A percentile compares a stretch with the other conserved stretches of the same genome.
Conservation (phyloP, 2,113 vertebrate genomes). For the Hemichromis elongatus region DNA sequence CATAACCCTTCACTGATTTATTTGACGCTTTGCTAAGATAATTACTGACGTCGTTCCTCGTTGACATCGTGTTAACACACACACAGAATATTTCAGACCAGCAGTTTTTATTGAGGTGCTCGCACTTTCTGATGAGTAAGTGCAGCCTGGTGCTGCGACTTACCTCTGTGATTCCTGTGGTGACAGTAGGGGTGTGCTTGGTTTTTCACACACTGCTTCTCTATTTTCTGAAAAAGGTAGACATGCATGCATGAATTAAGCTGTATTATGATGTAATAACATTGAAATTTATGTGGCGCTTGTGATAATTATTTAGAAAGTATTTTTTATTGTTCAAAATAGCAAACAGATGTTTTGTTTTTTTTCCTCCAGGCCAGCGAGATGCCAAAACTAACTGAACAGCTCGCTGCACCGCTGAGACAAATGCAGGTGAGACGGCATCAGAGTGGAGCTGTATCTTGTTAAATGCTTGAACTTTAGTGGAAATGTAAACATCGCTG, state of each 20-base stretch:
- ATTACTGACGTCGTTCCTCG: neutral
- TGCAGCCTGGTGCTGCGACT: no score
- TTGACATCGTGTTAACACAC: neutral
- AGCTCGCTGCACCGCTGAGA: slow-evolving; percentile 89
- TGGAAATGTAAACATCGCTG: neutral
- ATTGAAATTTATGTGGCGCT: neutral
- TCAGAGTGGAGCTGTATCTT: neutral
- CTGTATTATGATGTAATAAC: neutral
- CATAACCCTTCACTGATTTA: neutral
- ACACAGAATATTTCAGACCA: no score
- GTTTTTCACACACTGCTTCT: neutral
- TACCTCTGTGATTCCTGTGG: no score
- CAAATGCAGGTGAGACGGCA: slow-evolving; percentile 91
- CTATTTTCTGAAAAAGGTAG: neutral
- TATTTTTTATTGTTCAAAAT: neutral
- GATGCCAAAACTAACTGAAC: slow-evolving; percentile 95
- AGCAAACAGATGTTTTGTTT: neutral
- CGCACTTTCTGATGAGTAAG: no score
- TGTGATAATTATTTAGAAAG: neutral
- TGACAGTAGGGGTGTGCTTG: no score
- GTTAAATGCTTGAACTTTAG: neutral
- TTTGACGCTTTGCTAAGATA: neutral
- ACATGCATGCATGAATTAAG: neutral
- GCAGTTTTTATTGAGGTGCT: no score
- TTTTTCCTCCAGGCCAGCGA: slow-evolving; percentile 82